Conservation (phyloP, 2,113 vertebrate genomes). For the Aix galericulata region DNA sequence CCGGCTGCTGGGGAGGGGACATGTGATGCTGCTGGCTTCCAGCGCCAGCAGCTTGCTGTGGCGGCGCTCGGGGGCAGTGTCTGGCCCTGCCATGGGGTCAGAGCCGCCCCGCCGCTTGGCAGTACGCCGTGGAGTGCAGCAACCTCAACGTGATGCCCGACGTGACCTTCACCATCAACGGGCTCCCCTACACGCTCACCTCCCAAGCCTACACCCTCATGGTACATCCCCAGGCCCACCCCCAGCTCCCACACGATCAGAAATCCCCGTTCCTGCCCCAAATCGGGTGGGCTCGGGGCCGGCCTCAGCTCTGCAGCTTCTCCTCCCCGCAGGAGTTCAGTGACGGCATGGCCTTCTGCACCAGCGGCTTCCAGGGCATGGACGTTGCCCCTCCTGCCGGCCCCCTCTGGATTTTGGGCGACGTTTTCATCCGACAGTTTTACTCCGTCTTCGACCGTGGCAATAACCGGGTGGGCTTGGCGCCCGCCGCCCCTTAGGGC, state of each 20-base stretch:
- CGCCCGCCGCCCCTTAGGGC: constrained; percentile 54
- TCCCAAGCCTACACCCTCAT: constrained; percentile 71
- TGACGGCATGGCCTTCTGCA: constrained; percentile 48
- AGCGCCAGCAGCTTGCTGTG: background rate
- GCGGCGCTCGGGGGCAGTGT: background rate
- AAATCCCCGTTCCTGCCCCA: accelerated
- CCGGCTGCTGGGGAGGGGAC: background rate
- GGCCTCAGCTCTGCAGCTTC: background rate
- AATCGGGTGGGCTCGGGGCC: accelerated
- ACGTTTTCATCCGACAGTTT: constrained; percentile 80
- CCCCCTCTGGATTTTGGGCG: constrained; percentile 80
- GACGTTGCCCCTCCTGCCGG: constrained; percentile 71
- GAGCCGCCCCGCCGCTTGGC: background rate
- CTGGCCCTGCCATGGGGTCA: background rate
- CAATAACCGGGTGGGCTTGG: constrained; percentile 78
- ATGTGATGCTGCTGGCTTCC: background rate
- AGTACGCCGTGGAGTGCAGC: constrained; percentile 70
- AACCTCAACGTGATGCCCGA: constrained; percentile 63
- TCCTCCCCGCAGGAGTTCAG: constrained; percentile 33
- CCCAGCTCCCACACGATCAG: background rate
- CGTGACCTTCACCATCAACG: constrained; percentile 78
- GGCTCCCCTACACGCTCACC: constrained; percentile 63
- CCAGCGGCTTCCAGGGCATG: constrained; percentile 74
- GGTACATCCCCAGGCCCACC: constrained; percentile 28
- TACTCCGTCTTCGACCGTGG: constrained; percentile 81